phyloP scores from a whole-genome alignment of 2,797 vertebrate species.

The Danio jaintianensis region DNA sequence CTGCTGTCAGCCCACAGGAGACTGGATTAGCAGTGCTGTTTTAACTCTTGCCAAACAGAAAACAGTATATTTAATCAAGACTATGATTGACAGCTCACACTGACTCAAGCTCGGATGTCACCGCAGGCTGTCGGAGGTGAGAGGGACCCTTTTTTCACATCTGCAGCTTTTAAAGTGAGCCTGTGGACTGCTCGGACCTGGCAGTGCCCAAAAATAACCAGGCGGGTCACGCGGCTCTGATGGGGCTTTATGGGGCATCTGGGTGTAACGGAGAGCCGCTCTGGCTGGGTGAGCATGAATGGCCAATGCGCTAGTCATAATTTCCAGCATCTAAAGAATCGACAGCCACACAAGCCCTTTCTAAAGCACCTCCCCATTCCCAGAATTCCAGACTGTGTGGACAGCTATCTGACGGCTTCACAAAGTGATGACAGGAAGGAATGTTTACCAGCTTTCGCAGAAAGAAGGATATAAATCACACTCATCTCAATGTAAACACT shows the following conservation, averaged over 20 bases:
- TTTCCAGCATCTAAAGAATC: conserved; percentile 27
- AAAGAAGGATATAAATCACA: conserved; percentile 34
- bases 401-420: conserved; percentile 26
- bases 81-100: conserved; percentile 8
- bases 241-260: conserved; percentile 30
- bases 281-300: conserved; percentile 40
- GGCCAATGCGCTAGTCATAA: conserved; percentile 25
- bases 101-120: conserved; percentile 55
- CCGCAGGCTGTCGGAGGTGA: conserved; percentile 53
- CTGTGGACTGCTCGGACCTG: background rate
- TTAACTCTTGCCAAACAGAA: conserved; percentile 22
- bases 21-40: background rate
- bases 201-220: conserved; percentile 42
- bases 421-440: conserved; percentile 39
- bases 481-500: conserved; percentile 7
- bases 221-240: conserved; percentile 43
- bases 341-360: background rate
- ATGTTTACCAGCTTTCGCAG: conserved; percentile 1
- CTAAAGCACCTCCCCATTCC: conserved; percentile 18
- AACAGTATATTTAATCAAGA: background rate
- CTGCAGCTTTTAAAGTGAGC: conserved; percentile 11
- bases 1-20: background rate
- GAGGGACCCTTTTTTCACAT: conserved; percentile 55
- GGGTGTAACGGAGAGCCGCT: conserved; percentile 49
- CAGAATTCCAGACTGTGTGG: conserved; percentile 26